Evolutionary conservation across 2,797 vertebrate genomes (phyloP), one percentile per base, ranked within the genome.

Genomic region (Poeciliopsis turneri): DNA sequence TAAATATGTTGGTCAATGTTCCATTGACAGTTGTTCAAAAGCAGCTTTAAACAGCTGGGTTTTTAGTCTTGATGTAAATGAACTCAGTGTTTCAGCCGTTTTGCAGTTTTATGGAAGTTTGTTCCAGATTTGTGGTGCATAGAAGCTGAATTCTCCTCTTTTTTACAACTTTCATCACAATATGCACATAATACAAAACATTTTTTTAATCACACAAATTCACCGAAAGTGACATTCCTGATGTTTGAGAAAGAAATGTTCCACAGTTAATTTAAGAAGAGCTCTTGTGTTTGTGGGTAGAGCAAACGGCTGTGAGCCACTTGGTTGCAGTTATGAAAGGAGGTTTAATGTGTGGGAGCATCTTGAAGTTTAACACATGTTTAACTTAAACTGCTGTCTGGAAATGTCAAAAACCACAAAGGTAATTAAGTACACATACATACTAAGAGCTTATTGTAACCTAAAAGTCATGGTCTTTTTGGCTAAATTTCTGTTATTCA

Each of bases 391-490:
- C 88, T 79, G 84, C 79, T 85, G 78, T 47, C 72, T 0, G 79
- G 49, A 76, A 61, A 78, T 87, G 84, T 85, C 51, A 82, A 78
- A 69, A 49, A 49, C 87, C 87, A 87, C 79, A 80, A 82, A 84
- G 84, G 78, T 85, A 84, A 87, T 89, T 86, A 84, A 72, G 75
- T 79, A 74, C 61, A 43, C 57, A 78, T 73, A 87, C 70, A 86
- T 78, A 83, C 82, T 83, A 49, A 78, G 74, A 68, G 70, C 16
- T 84, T 71, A 83, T 85, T 83, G 82, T 55, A 75, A 72, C 68
- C 51, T 51, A 87, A 82, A 91, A 90, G 85, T 91, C 87, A 90
- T 76, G 49, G 72, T 78, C 20, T 78, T 39, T 41, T 72, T 47
- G 36, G 53, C 36, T 46, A 33, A 73, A 49, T 39, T 33, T 49